phyloP scores from a whole-genome alignment of 2,113 vertebrate species.

The Cervus canadensis region DNA sequence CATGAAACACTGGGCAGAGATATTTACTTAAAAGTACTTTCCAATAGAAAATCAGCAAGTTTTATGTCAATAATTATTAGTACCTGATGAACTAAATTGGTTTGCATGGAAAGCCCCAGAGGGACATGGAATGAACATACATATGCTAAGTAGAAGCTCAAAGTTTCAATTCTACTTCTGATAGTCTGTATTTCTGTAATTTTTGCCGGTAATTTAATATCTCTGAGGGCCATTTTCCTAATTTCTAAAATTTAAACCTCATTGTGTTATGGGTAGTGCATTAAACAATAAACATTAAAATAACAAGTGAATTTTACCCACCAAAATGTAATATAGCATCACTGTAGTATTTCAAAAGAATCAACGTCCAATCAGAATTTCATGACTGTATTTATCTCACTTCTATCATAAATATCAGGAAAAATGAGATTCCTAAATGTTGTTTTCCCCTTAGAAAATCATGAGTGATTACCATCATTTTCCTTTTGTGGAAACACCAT shows the following conservation, averaged over 20 bases:
- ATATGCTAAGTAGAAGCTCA: not conserved
- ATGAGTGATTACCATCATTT: conserved; percentile 42
- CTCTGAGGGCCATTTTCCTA: not conserved
- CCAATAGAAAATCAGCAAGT: not conserved
- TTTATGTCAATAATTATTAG: not conserved
- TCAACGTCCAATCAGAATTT: not conserved
- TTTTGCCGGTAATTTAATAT: not conserved
- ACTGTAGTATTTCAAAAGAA: not conserved
- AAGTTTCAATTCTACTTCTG: not conserved
- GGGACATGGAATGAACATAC: not conserved
- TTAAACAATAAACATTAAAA: not conserved
- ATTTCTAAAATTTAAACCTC: conserved; percentile 4
- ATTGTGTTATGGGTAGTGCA: not conserved
- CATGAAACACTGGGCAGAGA: not conserved
- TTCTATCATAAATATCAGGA: not conserved
- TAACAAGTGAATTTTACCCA: not conserved
- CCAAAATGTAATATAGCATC: not conserved
- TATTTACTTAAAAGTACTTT: not conserved
- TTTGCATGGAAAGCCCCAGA: not conserved
- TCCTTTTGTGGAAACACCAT: conserved; percentile 48
- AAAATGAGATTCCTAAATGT: conserved; percentile 37
- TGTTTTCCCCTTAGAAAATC: not conserved
- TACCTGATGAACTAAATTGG: not conserved
- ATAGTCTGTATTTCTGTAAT: not conserved
- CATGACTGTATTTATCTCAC: not conserved